Evolutionary conservation across 1,140 invertebrate species (phyloP).

Genomic region (Apis mellifera): DNA sequence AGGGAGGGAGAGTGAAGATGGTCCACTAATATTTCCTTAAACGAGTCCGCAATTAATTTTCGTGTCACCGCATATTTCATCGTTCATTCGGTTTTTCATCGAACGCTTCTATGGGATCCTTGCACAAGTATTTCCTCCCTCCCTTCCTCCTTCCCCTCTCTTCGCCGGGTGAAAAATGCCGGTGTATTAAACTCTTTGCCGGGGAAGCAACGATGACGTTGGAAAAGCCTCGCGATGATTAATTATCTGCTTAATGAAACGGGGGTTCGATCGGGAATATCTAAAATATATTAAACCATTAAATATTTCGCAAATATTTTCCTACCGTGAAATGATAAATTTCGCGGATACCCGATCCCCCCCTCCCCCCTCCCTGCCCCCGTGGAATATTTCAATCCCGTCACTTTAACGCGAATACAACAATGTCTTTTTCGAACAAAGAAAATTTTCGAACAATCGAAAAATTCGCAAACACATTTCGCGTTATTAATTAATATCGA

Average conservation of each 20-base stretch:
- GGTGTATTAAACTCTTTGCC: slow-evolving; percentile 20
- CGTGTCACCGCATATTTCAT: slow-evolving; percentile 31
- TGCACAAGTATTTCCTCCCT: not conserved
- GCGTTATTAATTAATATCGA: too few species aligned
- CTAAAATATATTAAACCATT: slow-evolving; percentile 5
- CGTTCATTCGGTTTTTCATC: slow-evolving; percentile 31
- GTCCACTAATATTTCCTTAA: slow-evolving; percentile 14
- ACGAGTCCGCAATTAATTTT: slow-evolving; percentile 26
- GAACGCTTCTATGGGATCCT: not conserved
- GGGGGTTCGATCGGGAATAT: not conserved
- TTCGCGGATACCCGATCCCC: not conserved
- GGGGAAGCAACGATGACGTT: not conserved
- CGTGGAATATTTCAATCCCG: not conserved
- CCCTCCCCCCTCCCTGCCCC: not conserved
- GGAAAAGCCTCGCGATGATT: slow-evolving; percentile 12
- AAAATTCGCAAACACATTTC: too few species aligned
- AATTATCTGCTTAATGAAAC: slow-evolving; percentile 10
- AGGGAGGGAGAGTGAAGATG: not conserved
- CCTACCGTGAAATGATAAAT: not conserved
- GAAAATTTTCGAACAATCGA: too few species aligned
- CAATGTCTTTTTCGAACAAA: not conserved
- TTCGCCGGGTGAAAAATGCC: not conserved
- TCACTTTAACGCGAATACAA: not conserved
- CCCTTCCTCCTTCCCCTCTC: not conserved
- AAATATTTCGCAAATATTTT: slow-evolving; percentile 19